phyloP scores from a whole-genome alignment of 2,113 vertebrate species.

The Rhynchopsitta pachyrhyncha region DNA sequence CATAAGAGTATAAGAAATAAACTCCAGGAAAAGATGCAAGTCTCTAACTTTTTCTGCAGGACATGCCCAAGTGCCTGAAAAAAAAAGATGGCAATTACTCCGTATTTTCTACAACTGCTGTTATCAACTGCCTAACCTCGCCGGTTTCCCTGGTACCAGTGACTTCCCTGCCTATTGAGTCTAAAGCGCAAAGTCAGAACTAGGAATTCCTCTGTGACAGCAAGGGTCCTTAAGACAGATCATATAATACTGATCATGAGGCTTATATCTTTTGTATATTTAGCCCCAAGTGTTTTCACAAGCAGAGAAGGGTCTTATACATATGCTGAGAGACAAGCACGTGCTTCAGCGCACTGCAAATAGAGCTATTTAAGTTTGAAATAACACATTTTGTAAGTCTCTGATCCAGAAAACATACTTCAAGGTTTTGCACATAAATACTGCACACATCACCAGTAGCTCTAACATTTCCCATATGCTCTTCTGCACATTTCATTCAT shows the following conservation, averaged over 20 bases:
- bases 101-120: neutral
- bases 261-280: neutral
- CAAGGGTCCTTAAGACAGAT: neutral
- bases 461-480: neutral
- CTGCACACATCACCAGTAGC: neutral
- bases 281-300: neutral
- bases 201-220: neutral
- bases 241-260: neutral
- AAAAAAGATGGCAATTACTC: neutral
- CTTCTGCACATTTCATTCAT: neutral
- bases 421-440: neutral
- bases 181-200: neutral
- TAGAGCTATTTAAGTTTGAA: neutral
- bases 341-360: neutral
- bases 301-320: neutral
- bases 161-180: neutral
- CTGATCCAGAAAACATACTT: conserved; percentile 19
- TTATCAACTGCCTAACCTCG: neutral
- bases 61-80: neutral
- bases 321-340: neutral
- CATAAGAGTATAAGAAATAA: neutral
- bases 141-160: neutral
- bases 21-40: neutral
- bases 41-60: neutral
- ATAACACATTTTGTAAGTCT: neutral